Evolutionary conservation across 2,797 vertebrate genomes (phyloP).

Genomic region (Ibycter americanus): DNA sequence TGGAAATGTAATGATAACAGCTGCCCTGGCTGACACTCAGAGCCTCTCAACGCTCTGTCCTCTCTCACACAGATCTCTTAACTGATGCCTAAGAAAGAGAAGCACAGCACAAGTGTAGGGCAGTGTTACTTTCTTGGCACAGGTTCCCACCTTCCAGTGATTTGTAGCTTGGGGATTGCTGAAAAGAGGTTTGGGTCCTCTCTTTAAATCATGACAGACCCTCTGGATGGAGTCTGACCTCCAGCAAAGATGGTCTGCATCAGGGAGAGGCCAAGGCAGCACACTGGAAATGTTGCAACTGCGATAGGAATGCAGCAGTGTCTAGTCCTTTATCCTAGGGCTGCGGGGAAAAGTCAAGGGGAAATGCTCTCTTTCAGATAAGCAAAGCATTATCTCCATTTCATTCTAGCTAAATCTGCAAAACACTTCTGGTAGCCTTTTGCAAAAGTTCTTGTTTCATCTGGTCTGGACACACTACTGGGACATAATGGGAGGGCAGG

Average conservation of each 20-base stretch:
- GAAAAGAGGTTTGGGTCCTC: not conserved
- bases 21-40: not conserved
- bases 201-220: not conserved
- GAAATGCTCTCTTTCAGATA: not conserved
- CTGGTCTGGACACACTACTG: fast-evolving
- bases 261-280: not conserved
- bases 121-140: not conserved
- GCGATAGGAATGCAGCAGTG: not conserved
- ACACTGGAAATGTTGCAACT: not conserved
- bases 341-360: not conserved
- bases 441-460: not conserved
- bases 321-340: not conserved
- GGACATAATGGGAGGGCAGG: not conserved
- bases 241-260: not conserved
- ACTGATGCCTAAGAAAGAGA: not conserved
- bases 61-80: not conserved
- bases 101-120: fast-evolving
- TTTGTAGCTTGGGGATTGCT: not conserved
- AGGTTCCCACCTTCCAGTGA: not conserved
- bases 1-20: not conserved
- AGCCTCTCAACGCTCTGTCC: not conserved
- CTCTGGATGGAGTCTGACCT: not conserved
- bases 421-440: fast-evolving
- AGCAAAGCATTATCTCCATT: not conserved
- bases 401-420: not conserved